Percentiles rank a stretch among this genome's conserved stretches.
These are phyloP conservation scores for Tachina grossa DNA, from an alignment of 2,888 invertebrate species.

Conservation along the genomic window DNA sequence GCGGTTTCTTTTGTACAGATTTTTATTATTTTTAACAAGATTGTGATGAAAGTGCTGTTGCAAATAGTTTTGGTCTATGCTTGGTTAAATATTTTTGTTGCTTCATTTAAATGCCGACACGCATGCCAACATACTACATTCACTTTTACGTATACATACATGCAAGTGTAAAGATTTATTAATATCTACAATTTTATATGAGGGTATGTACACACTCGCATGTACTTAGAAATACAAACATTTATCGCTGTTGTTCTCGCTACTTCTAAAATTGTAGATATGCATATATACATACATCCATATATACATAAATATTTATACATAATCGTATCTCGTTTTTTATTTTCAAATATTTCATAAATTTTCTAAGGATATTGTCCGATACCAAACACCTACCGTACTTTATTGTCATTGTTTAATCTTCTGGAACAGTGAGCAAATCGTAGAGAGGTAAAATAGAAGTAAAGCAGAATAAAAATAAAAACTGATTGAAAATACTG, in stretches of 20 bases:
- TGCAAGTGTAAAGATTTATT: neutral
- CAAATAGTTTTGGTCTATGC: neutral
- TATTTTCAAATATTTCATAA: neutral
- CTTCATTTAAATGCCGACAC: neutral
- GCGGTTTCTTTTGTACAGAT: slow-evolving; percentile 15
- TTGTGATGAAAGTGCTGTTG: slow-evolving; percentile 28
- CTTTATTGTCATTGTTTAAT: slow-evolving; percentile 63
- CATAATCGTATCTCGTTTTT: neutral
- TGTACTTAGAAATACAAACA: neutral
- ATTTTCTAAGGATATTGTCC: slow-evolving; percentile 30
- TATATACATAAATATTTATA: too few relatives aligned
- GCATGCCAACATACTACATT: neutral
- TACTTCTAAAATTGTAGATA: neutral
- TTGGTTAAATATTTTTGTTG: neutral
- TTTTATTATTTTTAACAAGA: slow-evolving; percentile 25
- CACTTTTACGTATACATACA: neutral
- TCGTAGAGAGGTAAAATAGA: slow-evolving; percentile 5
- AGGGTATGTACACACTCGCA: neutral
- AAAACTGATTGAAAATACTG: neutral
- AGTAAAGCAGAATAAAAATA: neutral
- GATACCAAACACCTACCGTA: slow-evolving; percentile 22
- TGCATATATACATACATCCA: too few relatives aligned
- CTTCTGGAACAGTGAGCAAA: slow-evolving; percentile 64
- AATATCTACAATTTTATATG: neutral
- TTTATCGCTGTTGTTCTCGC: neutral